phyloP scores from a whole-genome alignment of 1,140 invertebrate species.

The Platorchestia sp. region DNA sequence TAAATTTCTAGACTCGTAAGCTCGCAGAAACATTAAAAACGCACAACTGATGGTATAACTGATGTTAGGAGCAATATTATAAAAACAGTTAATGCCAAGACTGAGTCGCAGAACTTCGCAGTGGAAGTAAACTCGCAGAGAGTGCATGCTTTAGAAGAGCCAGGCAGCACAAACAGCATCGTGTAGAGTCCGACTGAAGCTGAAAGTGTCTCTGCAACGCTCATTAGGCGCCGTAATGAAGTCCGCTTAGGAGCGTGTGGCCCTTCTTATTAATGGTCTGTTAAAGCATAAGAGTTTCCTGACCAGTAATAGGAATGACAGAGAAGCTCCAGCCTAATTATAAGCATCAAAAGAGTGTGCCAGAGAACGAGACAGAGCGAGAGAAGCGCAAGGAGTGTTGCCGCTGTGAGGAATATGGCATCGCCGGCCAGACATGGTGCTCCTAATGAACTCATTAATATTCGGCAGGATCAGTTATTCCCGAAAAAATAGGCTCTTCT shows the following conservation, averaged over 20 bases:
- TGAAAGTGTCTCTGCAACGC: constrained; percentile 9
- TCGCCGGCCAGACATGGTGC: constrained; percentile 42
- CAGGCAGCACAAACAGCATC: background rate
- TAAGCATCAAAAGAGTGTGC: constrained; percentile 41
- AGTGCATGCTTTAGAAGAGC: background rate
- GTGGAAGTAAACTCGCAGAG: background rate
- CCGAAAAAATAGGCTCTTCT: constrained; percentile 34
- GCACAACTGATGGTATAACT: background rate
- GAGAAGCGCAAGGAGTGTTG: constrained; percentile 20
- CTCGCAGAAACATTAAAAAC: background rate
- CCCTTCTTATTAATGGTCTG: constrained; percentile 53
- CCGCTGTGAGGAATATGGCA: constrained; percentile 28
- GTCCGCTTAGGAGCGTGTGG: constrained; percentile 28
- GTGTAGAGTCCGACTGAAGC: background rate
- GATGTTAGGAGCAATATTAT: background rate
- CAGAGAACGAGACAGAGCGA: background rate
- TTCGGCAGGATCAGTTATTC: constrained; percentile 46
- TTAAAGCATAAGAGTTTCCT: constrained; percentile 52
- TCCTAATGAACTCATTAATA: constrained; percentile 52
- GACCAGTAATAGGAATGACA: constrained; percentile 52
- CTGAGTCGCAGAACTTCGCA: background rate
- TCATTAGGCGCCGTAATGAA: constrained; percentile 49
- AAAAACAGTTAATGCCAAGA: background rate
- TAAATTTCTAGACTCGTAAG: background rate
- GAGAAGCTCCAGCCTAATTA: constrained; percentile 51